phyloP scores from a whole-genome alignment of 2,797 vertebrate genomes.

The Chrosomus eos region DNA sequence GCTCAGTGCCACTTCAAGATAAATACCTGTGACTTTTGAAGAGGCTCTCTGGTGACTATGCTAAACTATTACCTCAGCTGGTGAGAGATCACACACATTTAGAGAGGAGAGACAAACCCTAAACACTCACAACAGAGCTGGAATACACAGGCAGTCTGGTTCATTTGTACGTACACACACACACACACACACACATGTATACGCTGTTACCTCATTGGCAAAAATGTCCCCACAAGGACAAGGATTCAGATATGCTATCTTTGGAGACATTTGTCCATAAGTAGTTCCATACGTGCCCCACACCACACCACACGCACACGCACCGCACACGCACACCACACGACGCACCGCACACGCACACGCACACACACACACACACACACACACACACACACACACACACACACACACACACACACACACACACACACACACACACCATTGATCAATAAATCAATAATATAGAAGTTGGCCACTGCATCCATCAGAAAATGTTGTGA shows the following conservation, averaged over 20 bases:
- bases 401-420: background rate
- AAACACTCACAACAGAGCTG: background rate
- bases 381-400: background rate
- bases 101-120: conserved; percentile 25
- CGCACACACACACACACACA: background rate
- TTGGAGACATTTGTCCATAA: too few species aligned
- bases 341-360: background rate
- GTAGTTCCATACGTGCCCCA: too few species aligned
- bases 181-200: background rate
- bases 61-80: conserved; percentile 40
- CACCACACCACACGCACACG: too few species aligned
- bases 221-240: too few species aligned
- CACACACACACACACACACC: background rate
- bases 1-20: conserved; percentile 1
- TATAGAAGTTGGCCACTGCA: conserved; percentile 24
- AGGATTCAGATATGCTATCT: too few species aligned
- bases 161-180: background rate
- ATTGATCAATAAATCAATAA: conserved; percentile 16
- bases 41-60: conserved; percentile 41
- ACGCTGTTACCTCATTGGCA: too few species aligned
- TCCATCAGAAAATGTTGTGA: conserved; percentile 53
- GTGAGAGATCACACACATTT: conserved; percentile 51
- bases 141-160: conserved; percentile 4
- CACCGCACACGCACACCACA: background rate
- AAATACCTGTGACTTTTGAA: conserved; percentile 53